Conservation (phyloP, 1,140 invertebrate genomes). For the Trichonephila clavipes region DNA sequence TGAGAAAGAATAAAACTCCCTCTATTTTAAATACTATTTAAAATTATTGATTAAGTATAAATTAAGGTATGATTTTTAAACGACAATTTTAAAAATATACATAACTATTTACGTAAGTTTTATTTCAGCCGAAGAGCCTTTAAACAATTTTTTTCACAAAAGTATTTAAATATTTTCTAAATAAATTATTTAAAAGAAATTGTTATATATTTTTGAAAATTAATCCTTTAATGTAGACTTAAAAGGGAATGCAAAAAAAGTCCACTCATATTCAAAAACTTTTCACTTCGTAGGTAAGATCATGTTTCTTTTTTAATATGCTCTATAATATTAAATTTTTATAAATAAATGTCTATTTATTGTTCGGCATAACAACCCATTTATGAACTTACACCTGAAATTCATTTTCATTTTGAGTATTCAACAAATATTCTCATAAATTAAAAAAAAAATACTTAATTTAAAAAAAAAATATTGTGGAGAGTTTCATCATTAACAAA, state of each 20-base stretch:
- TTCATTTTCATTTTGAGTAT: not conserved
- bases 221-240: not conserved
- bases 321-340: not conserved
- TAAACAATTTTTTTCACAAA: no score
- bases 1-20: no score
- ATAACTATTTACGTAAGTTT: no score
- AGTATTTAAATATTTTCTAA: no score
- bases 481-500: no score
- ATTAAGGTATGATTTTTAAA: no score
- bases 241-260: not conserved
- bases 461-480: not conserved
- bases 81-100: no score
- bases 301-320: not conserved
- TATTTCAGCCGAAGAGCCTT: no score
- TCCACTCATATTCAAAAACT: not conserved
- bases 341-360: not conserved
- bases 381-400: not conserved
- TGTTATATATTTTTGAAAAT: not conserved
- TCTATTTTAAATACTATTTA: no score
- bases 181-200: no score
- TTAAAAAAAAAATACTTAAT: not conserved
- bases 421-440: no score
- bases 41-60: no score
- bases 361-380: not conserved
- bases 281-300: not conserved